Conservation (phyloP, 2,797 vertebrate species). For the Karalla daura region DNA sequence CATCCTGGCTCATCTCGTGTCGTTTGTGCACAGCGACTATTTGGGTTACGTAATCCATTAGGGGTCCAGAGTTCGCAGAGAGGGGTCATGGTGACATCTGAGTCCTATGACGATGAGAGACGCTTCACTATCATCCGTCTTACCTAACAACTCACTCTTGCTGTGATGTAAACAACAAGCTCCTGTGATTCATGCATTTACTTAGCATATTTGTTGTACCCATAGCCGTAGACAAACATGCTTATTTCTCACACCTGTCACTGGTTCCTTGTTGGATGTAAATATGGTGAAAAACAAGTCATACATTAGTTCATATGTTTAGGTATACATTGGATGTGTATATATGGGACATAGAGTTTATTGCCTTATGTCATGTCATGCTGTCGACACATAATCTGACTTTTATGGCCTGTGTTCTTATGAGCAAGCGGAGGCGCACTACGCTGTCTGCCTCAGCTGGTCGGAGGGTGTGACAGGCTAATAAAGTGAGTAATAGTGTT, state of each 20-base stretch:
- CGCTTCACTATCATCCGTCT: not conserved
- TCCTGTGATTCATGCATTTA: no score
- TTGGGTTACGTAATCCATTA: conserved; percentile 31
- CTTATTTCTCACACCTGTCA: not conserved
- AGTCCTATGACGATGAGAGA: not conserved
- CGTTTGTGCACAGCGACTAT: conserved; percentile 8
- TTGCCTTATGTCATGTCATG: not conserved
- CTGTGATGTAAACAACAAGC: no score
- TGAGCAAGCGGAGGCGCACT: conserved; percentile 13
- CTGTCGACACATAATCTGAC: conserved; percentile 19
- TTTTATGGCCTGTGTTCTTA: conserved; percentile 53
- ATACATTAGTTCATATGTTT: no score
- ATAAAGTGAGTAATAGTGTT: conserved; percentile 40
- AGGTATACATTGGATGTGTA: not conserved
- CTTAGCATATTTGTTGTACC: not conserved
- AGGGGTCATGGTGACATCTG: not conserved
- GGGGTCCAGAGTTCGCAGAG: conserved; percentile 61
- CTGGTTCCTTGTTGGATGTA: not conserved
- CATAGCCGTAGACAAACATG: not conserved
- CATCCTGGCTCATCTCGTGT: conserved; percentile 23
- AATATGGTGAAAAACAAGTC: no score
- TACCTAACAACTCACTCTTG: no score
- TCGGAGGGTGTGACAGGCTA: conserved; percentile 17
- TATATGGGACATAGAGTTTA: not conserved
- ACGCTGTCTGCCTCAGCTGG: conserved; percentile 23